These are phyloP conservation scores for Alentia gelatinosa DNA, from an alignment of 2,888 invertebrate genomes.

Conservation along the genomic window DNA sequence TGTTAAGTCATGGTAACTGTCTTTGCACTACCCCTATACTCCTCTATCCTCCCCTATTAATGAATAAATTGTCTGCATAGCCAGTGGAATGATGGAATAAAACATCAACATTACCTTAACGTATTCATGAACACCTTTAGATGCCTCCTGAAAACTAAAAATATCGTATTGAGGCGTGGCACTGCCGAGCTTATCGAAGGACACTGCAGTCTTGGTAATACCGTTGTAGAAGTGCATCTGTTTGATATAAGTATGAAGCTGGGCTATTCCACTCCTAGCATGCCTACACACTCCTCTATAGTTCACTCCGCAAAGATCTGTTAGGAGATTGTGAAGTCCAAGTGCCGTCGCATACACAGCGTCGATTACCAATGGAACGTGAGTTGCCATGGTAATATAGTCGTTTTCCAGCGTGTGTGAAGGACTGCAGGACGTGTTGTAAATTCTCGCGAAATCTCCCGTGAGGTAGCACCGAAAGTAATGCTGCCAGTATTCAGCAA, in stretches of 20 bases:
- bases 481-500: slow-evolving; percentile 61
- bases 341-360: slow-evolving; percentile 70
- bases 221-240: slow-evolving; percentile 53
- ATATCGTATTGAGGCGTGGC: slow-evolving; percentile 48
- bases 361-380: slow-evolving; percentile 64
- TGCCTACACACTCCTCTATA: neutral
- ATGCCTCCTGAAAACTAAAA: slow-evolving; percentile 27
- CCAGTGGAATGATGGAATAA: too few species aligned
- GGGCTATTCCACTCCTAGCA: slow-evolving; percentile 13
- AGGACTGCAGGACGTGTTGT: slow-evolving; percentile 35
- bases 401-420: slow-evolving; percentile 21
- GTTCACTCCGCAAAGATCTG: slow-evolving; percentile 32
- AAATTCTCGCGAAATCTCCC: slow-evolving; percentile 36
- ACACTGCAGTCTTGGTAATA: slow-evolving; percentile 51
- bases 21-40: too few species aligned
- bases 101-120: slow-evolving; percentile 42
- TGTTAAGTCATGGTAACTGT: too few species aligned
- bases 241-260: slow-evolving; percentile 41
- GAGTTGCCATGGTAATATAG: slow-evolving; percentile 34
- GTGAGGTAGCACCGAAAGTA: slow-evolving; percentile 56
- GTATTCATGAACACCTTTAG: neutral
- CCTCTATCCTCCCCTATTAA: too few species aligned
- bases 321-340: slow-evolving; percentile 64
- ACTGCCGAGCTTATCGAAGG: slow-evolving; percentile 56
- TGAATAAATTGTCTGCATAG: too few species aligned